Conservation (phyloP, 1,140 invertebrate species). For the Bicyclus anynana region DNA sequence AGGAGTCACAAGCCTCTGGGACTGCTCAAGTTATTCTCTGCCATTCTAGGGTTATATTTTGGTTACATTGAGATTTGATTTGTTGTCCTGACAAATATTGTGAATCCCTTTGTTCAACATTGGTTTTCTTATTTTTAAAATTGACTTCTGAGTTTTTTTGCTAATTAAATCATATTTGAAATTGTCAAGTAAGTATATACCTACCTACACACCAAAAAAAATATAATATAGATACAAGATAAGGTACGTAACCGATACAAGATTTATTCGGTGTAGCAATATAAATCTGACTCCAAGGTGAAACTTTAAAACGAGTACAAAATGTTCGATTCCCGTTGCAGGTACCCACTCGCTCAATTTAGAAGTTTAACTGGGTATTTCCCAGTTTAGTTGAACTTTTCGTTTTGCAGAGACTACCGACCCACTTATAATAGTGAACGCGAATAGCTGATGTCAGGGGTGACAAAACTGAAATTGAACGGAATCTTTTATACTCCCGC, state of each 20-base stretch:
- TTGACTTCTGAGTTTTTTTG: too few relatives aligned
- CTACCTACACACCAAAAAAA: too few relatives aligned
- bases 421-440: slow-evolving; percentile 41
- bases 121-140: too few relatives aligned
- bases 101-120: too few relatives aligned
- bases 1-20: too few relatives aligned
- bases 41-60: too few relatives aligned
- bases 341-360: slow-evolving; percentile 19
- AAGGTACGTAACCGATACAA: neutral
- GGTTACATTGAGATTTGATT: too few relatives aligned
- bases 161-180: too few relatives aligned
- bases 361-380: slow-evolving; percentile 23
- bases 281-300: neutral
- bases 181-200: too few relatives aligned
- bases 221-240: too few relatives aligned
- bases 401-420: slow-evolving; percentile 33
- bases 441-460: slow-evolving; percentile 30
- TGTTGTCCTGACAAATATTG: too few relatives aligned
- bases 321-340: neutral
- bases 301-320: slow-evolving; percentile 2
- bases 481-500: slow-evolving; percentile 15
- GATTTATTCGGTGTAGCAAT: neutral
- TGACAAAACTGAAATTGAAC: slow-evolving; percentile 30
- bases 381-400: slow-evolving; percentile 16
- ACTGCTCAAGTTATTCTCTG: too few relatives aligned